Evolutionary conservation across 1,140 invertebrate genomes (phyloP), one percentile per base, ranked within the genome.

Genomic region (Sinella curviseta): DNA sequence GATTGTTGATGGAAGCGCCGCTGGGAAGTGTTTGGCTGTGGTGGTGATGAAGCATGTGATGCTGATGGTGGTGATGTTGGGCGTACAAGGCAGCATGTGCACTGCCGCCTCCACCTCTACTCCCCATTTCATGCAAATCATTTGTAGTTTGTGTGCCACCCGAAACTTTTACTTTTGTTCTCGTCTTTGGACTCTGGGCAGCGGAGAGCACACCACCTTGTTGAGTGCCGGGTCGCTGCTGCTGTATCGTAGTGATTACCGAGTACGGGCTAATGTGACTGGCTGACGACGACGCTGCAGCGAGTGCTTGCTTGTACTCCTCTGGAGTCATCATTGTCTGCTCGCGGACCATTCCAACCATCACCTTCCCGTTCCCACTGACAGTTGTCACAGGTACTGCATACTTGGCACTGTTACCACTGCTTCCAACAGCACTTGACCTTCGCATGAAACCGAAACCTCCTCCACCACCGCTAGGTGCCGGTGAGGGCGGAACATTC

Each of bases 121-220:
- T 80, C 75, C 78, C 78, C 77, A 84, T 80, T 55, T 84, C 83
- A 65, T 84, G 89, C 35, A 94, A 88, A 83, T 95, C 94, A 79
- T 92, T 93, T 3, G 93, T 94, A 0, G 94, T 96, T 87, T 96
- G 95, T 0, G 94, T 96, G 4, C 94, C 94, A 20, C 94, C 94
- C 8, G 94, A 94, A 4, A 95, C 93, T 88, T 95, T 95, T n/a
- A 91, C 90, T 86, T 92, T 92, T 0, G 85, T 86, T 57, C 85
- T 82, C 0, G 85, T 77, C 33, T 79, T 82, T 1, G 81, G 79
- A 36, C 79, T 83, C n/a, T 77, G 74, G 14, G 1, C 36, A 8
- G 24, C 39, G 8, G 39, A 20, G 20, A 8, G 8, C 8, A 20
- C 39, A 48, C 8, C 39, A 48, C 39, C 8, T 67, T n/a, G n/a